A percentile compares a stretch with the other conserved stretches of the same genome.
Evolutionary conservation across 2,888 invertebrate species (phyloP).

Genomic region (Subacronicta megacephala): DNA sequence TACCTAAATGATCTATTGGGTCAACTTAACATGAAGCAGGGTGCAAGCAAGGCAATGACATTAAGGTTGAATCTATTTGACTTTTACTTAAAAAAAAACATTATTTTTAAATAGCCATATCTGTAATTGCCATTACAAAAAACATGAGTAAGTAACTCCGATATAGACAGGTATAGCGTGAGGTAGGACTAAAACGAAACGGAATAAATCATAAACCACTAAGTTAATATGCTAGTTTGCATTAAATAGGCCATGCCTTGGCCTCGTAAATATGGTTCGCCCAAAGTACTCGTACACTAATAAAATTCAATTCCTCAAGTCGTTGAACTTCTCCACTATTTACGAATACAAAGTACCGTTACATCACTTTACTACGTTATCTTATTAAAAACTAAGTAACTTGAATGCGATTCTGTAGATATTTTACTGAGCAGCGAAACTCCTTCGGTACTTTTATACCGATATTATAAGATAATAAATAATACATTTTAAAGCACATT

Average conservation of each 20-base stretch:
- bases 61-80: too few relatives aligned
- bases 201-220: slow-evolving; percentile 18
- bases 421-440: slow-evolving; percentile 8
- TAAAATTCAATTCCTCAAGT: slow-evolving; percentile 25
- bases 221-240: slow-evolving; percentile 28
- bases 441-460: background rate
- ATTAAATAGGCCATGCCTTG: slow-evolving; percentile 19
- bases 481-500: slow-evolving; percentile 22
- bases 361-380: slow-evolving; percentile 24
- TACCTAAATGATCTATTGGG: too few relatives aligned
- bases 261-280: slow-evolving; percentile 13
- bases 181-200: slow-evolving; percentile 3
- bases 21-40: too few relatives aligned
- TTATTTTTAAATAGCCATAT: too few relatives aligned
- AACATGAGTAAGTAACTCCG: slow-evolving; percentile 8
- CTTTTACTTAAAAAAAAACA: too few relatives aligned
- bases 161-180: slow-evolving; percentile 1
- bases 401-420: slow-evolving; percentile 44
- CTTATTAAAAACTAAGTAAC: slow-evolving; percentile 25
- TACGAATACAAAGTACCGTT: slow-evolving; percentile 37
- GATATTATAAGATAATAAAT: slow-evolving; percentile 38
- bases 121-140: too few relatives aligned
- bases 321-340: slow-evolving; percentile 29
- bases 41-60: too few relatives aligned
- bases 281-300: slow-evolving; percentile 2